phyloP scores from a whole-genome alignment of 2,888 invertebrate genomes.

The Drosophila neotestacea region DNA sequence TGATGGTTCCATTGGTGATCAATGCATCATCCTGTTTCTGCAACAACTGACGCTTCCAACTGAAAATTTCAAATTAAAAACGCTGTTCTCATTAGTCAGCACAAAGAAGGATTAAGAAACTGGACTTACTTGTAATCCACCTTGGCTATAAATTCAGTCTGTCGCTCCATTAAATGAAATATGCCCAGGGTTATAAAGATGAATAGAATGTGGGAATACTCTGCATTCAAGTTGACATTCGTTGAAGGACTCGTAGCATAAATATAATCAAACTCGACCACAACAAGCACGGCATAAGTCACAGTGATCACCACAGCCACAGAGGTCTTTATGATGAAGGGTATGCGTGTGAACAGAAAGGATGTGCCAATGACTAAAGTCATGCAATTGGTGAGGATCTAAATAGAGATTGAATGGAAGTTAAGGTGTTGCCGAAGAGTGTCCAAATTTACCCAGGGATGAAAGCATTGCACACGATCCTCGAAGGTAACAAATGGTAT shows the following conservation, averaged over 20 bases:
- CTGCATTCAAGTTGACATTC: conserved; percentile 89
- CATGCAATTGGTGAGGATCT: conserved; percentile 87
- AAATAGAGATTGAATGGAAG: background rate
- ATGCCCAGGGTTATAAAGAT: conserved; percentile 91
- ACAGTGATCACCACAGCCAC: conserved; percentile 88
- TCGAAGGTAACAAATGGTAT: background rate
- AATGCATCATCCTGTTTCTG: conserved; percentile 94
- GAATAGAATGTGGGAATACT: conserved; percentile 90
- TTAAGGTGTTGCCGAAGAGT: background rate
- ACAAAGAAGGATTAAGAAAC: conserved; percentile 1
- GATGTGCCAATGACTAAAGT: conserved; percentile 88
- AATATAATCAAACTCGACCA: conserved; percentile 87
- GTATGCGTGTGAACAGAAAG: conserved; percentile 94
- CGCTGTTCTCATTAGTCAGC: conserved; percentile 23
- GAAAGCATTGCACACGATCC: conserved; percentile 76
- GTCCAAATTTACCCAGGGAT: conserved; percentile 82
- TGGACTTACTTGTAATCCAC: conserved; percentile 90
- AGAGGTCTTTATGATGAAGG: conserved; percentile 92
- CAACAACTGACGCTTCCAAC: conserved; percentile 90
- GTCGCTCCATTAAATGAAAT: conserved; percentile 94
- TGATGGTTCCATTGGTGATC: conserved; percentile 94
- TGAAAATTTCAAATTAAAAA: conserved; percentile 42
- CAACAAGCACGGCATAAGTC: conserved; percentile 90
- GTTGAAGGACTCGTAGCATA: conserved; percentile 89
- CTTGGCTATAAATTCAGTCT: conserved; percentile 95